Base-by-base conservation (phyloP, 1,140 invertebrate genomes). In the Drosophila suzukii region DNA sequence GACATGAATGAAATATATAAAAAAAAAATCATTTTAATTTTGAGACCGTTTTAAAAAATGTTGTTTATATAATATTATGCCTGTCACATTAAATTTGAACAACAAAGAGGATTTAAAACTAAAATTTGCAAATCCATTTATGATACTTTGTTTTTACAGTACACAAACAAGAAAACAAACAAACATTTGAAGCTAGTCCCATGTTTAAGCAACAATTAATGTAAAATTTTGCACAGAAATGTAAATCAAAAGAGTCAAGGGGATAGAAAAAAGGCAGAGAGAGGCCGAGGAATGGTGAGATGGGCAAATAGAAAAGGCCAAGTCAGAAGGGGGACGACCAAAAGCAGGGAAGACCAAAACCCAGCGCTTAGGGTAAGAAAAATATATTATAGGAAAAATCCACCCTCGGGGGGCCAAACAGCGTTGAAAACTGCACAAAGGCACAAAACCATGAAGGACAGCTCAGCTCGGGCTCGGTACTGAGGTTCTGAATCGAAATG, bases 351-450 rank as follows among this genome's bases (percentile, higher is more conserved):
- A 50, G 8, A 50, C 4, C n/a, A 32, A 53, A 12, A 49, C 41
- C 4, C 50, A 8, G 54, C 27, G 54, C 38, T 53, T 44, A 58
- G 49, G 74, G 60, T 56, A 38, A 63, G 62, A 59, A 81, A 74
- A 81, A 74, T 66, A 78, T 73, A 85, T 85, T 38, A 83, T 76
- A 75, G 81, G 65, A 71, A 75, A 85, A 85, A 81, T 75, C 81
- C 81, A 84, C 81, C 76, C 81, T 63, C 46, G 32, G 65, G 60
- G 49, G 62, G 34, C n/a, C 13, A 49, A 30, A 20, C 27, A 73
- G 62, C 65, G 41, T 55, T 76, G 73, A 67, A 75, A 60, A 77
- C 51, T 65, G 74, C 59, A 75, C 68, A 81, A 71, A 61, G 58
- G 68, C 70, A 62, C 60, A 76, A 72, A 76, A 57, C 47, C 65